Conservation (phyloP, 2,888 invertebrate genomes). For the Ormyrus labotus region DNA sequence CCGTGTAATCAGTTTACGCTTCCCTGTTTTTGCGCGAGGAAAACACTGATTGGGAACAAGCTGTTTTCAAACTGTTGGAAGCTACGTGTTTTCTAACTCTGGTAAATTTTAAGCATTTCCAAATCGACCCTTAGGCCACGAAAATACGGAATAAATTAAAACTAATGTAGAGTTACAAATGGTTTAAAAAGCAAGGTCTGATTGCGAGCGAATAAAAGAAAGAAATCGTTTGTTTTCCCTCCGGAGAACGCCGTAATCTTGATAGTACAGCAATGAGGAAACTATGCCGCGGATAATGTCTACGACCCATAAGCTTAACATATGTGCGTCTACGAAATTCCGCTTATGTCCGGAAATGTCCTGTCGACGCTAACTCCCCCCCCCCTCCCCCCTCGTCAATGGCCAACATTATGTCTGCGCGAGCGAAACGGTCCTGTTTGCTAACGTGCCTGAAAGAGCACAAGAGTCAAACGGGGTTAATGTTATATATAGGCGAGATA, state of each 20-base stretch:
- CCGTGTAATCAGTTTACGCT: too few species aligned
- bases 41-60: too few species aligned
- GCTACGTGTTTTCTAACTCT: too few species aligned
- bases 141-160: too few species aligned
- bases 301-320: background rate
- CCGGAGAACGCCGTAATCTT: background rate
- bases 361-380: background rate
- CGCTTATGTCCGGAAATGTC: conserved; percentile 1
- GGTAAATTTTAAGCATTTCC: too few species aligned
- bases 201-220: too few species aligned
- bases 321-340: conserved; percentile 15
- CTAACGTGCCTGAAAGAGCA: conserved; percentile 2
- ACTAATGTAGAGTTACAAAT: too few species aligned
- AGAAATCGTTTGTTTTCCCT: too few species aligned
- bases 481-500: background rate
- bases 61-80: too few species aligned
- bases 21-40: too few species aligned
- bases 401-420: conserved; percentile 8
- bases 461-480: background rate
- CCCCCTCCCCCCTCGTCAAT: background rate
- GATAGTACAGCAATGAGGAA: background rate
- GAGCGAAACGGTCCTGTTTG: conserved; percentile 15
- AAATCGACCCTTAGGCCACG: too few species aligned
- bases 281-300: conserved; percentile 3
- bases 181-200: too few species aligned